Conservation (phyloP, 2,888 invertebrate species). For the Subacronicta megacephala region DNA sequence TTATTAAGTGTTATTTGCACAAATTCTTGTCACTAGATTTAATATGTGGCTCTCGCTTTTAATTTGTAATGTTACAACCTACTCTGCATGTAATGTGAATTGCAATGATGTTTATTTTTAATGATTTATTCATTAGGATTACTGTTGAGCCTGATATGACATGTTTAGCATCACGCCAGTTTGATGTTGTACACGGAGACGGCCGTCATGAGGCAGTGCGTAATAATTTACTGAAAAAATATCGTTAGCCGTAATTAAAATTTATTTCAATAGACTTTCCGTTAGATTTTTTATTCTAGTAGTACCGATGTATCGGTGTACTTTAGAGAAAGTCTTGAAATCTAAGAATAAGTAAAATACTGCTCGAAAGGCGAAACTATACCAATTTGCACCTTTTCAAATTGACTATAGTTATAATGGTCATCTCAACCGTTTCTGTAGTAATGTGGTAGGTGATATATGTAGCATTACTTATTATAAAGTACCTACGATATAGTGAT, state of each 20-base stretch:
- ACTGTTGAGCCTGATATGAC: background rate
- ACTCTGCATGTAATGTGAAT: no score
- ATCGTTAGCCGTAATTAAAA: no score
- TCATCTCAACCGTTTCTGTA: background rate
- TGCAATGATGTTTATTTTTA: no score
- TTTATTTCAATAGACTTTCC: background rate
- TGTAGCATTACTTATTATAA: slow-evolving; percentile 6
- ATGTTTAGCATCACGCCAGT: no score
- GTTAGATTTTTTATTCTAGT: background rate
- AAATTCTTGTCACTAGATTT: slow-evolving; percentile 48
- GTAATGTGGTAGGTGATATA: background rate
- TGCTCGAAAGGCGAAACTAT: background rate
- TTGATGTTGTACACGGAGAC: no score
- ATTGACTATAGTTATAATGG: slow-evolving; percentile 10
- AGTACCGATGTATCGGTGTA: background rate
- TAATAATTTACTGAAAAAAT: no score
- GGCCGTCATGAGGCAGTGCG: no score
- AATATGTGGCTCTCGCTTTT: slow-evolving; percentile 20
- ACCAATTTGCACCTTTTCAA: slow-evolving; percentile 21
- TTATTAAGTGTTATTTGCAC: slow-evolving; percentile 55
- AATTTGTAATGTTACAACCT: slow-evolving; percentile 11
- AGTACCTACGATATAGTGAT: background rate
- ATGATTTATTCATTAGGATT: background rate
- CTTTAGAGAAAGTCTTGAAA: no score
- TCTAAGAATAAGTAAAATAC: background rate